These are phyloP conservation scores for Schizopygopsis pylzovi DNA, from an alignment of 2,797 vertebrate species.

Conservation along the genomic window DNA sequence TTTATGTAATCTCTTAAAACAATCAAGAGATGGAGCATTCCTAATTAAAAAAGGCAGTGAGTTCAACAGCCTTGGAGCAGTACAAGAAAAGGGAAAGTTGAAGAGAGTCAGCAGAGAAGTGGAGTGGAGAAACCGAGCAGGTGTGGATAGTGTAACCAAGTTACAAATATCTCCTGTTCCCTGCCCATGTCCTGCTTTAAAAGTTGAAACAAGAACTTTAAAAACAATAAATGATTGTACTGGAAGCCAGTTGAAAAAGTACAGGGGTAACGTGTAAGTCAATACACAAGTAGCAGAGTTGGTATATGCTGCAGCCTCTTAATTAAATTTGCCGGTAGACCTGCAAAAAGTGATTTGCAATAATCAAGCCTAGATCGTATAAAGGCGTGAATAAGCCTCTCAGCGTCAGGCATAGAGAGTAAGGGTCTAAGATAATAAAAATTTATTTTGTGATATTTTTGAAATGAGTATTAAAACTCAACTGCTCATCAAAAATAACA, in stretches of 20 bases:
- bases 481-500: neutral
- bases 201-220: neutral
- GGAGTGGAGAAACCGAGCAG: neutral
- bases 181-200: neutral
- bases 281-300: neutral
- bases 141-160: neutral
- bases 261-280: neutral
- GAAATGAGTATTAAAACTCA: neutral
- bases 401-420: no score
- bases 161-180: neutral
- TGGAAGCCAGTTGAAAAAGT: neutral
- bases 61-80: neutral
- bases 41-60: neutral
- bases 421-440: neutral
- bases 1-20: neutral
- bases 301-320: neutral
- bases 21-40: neutral
- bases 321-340: neutral
- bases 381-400: neutral
- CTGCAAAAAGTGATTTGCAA: neutral
- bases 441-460: neutral
- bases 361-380: neutral
- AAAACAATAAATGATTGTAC: neutral
- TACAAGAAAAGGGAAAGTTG: neutral
- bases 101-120: neutral